Base-by-base conservation (phyloP, 2,797 vertebrate genomes). In the Chiroxiphia lanceolata region DNA sequence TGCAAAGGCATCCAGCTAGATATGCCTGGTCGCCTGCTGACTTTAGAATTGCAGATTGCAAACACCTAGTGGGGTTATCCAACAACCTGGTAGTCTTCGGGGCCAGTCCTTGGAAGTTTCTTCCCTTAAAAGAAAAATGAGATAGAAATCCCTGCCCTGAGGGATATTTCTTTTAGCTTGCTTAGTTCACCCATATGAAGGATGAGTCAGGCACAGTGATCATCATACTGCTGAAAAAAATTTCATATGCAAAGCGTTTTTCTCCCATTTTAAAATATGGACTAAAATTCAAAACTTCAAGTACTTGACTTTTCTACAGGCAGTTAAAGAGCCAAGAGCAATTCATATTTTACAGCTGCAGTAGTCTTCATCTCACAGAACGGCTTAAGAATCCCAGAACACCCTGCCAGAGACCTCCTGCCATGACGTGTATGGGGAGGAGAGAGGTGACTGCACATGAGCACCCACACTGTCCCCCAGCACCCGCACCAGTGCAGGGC, bases 281-380 rank as follows among this genome's bases (percentile, higher is more conserved):
- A 50, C 56, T 80, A 87, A 81, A 91, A 91, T 74, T 75, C 70
- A 68, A 45, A 87, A 69, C 71, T 75, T 94, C 57, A 82, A 18
- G 57, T 78, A 54, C 15, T 33, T 69, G 33, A 70, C 34, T 76
- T 92, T 74, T 78, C 63, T 67, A 34, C 11, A 54, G 29, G 71
- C 74, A 87, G 54, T 56, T 68, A 13, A 83, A 82, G 21, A 79
- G 63, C 50, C 68, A 63, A 48, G 47, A 33, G 34, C 33, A 84
- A 67, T 77, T 70, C n/a, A 17, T 48, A 67, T 45, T 89, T 84
- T 81, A 68, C 68, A 68, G 51, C 45, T 77, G 33, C 54, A 60
- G 45, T 42, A 75, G 44, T 45, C 26, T 92, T 68, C 45, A 57
- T 75, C 34, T 69, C 47, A 50, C 42, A 60, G 50, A 93, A 87